Evolutionary conservation across 2,888 invertebrate species (phyloP).

Genomic region (Agonum fuliginosum): DNA sequence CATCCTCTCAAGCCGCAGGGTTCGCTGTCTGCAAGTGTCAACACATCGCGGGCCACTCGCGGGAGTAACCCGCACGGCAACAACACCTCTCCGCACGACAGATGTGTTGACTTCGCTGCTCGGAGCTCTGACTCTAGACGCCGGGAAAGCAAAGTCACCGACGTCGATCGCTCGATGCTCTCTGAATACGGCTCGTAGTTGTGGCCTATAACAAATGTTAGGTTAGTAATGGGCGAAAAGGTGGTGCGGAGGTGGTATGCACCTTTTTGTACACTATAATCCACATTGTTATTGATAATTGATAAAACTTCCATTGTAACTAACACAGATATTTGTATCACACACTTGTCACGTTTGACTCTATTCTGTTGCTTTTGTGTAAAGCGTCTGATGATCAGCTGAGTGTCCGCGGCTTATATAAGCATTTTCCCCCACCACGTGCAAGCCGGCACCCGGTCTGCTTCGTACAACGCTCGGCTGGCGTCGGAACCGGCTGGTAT

Average conservation of each 20-base stretch:
- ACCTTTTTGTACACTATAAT: slow-evolving; percentile 86
- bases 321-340: slow-evolving; percentile 40
- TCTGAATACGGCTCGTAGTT: slow-evolving; percentile 69
- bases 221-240: background rate
- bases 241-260: slow-evolving; percentile 67
- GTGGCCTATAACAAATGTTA: slow-evolving; percentile 67
- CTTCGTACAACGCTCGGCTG: background rate
- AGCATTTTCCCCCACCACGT: background rate
- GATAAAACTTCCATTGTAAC: slow-evolving; percentile 85
- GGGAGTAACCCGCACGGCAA: slow-evolving; percentile 88
- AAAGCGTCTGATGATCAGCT: background rate
- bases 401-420: background rate
- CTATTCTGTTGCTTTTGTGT: background rate
- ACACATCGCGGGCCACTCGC: slow-evolving; percentile 85
- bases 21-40: slow-evolving; percentile 89
- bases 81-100: slow-evolving; percentile 89
- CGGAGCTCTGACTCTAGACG: slow-evolving; percentile 86
- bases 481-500: background rate
- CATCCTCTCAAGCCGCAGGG: slow-evolving; percentile 93
- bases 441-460: background rate
- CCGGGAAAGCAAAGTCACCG: slow-evolving; percentile 82
- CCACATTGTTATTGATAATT: slow-evolving; percentile 85
- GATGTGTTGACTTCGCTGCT: slow-evolving; percentile 86
- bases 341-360: background rate
- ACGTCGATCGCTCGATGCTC: slow-evolving; percentile 74